Evolutionary conservation across 2,888 invertebrate species (phyloP), one percentile per base, ranked within the genome.

Genomic region (Serripes groenlandicus): DNA sequence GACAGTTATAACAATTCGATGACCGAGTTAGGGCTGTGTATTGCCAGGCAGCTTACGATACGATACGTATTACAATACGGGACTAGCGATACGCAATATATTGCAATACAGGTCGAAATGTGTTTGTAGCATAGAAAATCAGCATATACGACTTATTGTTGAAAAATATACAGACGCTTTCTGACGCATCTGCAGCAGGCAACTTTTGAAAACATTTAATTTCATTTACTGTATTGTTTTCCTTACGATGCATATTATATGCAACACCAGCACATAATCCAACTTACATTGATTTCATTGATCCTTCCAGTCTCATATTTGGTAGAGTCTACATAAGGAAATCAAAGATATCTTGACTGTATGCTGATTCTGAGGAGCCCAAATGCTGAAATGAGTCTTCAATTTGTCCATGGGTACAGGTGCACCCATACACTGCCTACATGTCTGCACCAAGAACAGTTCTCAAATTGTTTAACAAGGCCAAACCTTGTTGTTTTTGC

Each of bases 251-350:
- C 75, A 75, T 75, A 52, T 75, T 68, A 0, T 54, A 75, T 54
- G 75, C 75, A 34, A 66, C 75, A 70, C 70, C 70, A 35, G 77
- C n/a, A 37, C 77, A 70, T 26, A 70, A 76, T 60, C 71, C 78
- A 34, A 66, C 66, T n/a, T 73, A 34, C 28, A 64, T 72, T 5
- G 23, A 11, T 35, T 54, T 49, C 56, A 73, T 54, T 42, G 11
- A 15, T 7, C 28, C 72, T 4, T 72, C 54, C 9, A 72, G 7
- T 23, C 28, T 30, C 34, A 78, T 37, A 5, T 32, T 56, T n/a
- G 49, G 11, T 15, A 78, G 34, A 11, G 54, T 54, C 4, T 62
- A 5, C 28, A 35, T 54, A 4, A 66, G 34, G 56, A 64, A 18
- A 28, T 64, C 9, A 18, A 11, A 42, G 18, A 42, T 42, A 18